Base-by-base conservation (phyloP, 1,140 invertebrate genomes). In the Dendroctonus ponderosae region DNA sequence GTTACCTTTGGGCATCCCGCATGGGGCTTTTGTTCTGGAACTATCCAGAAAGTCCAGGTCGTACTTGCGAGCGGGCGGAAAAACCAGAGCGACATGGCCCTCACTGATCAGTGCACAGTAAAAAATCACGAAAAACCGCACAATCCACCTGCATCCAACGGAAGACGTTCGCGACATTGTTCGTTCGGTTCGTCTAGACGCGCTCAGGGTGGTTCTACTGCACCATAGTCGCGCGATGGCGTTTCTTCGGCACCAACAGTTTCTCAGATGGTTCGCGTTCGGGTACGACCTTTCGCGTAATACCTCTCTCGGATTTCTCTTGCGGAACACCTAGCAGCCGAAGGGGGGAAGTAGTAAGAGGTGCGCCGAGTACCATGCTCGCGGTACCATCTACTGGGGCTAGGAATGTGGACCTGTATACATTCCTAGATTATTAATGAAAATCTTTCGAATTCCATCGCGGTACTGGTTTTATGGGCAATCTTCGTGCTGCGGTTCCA, bases 1-100 rank as follows among this genome's bases (percentile, higher is more conserved):
- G 26, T 86, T 81, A 96, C 94, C 94, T 90, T 90, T 93, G 6
- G 94, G 94, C 91, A 97, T 96, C 68, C 96, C 96, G 80, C 96
- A 98, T 40, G 94, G 95, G 62, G 88, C 87, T 72, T 90, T 89
- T 12, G 95, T 97, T 72, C 94, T 86, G 57, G 88, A 85, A 77
- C 91, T 96, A 79, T 97, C 94, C 79, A 98, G 82, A 81, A 97
- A 98, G 81, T 98, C 96, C 75, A 97, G 81, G 76, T 94, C 92
- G 76, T 90, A 96, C 70, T 89, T 87, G 69, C 93, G 85, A 0
- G 92, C 91, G 5, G 87, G 89, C 48, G 93, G 93, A 80, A 88
- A 95, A 5, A 90, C 93, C n/a, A 95, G 80, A 3, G 91, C 88
- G 5, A 95, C 91, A 78, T 95, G 93, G 44, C 49, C 65, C 12